Evolutionary conservation across 2,888 invertebrate genomes (phyloP), one percentile per base, ranked within the genome.

Genomic region (Arrhopalites spinosus): DNA sequence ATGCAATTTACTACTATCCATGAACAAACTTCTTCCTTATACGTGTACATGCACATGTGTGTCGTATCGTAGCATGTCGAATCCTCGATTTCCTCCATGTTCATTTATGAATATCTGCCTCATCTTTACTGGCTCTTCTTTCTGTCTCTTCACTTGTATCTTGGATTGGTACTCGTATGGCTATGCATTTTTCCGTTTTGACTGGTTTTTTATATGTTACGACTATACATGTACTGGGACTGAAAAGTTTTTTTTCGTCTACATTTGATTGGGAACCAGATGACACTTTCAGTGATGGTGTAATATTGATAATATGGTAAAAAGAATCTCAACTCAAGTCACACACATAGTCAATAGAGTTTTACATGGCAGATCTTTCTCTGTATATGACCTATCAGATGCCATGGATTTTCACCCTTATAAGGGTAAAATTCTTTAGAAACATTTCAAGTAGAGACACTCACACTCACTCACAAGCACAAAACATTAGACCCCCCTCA

Each of bases 1-100:
- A 75, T 75, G 75, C 75, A 77, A 78, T 73, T 78, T 75, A 75
- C 72, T 72, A 75, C 72, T 69, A 47, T 66, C 30, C 20, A 66
- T 23, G 36, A 66, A 23, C n/a, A 66, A 66, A 66, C 20, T 45
- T 23, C 15, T 23, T 66, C 66, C 5, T 15, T 36, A n/a, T 63
- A 27, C 30, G 17, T 64, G 30, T 25, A 36, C 36, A 36, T 36
- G 11, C 36, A 36, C 36, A 36, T 50, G 50, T n/a, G 71, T 59
- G 45, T 59, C 71, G 15, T 50, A n/a, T n/a, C n/a, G n/a, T n/a
- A n/a, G n/a, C n/a, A n/a, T n/a, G n/a, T n/a, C n/a, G n/a, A n/a
- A n/a, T n/a, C n/a, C n/a, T n/a, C n/a, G n/a, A n/a, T 61, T 61
- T 71, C 20, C 8, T 71, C 27, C 59, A 53, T 59, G 61, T 56